Evolutionary conservation across 2,888 invertebrate genomes (phyloP).

Genomic region (Drosophila testacea): DNA sequence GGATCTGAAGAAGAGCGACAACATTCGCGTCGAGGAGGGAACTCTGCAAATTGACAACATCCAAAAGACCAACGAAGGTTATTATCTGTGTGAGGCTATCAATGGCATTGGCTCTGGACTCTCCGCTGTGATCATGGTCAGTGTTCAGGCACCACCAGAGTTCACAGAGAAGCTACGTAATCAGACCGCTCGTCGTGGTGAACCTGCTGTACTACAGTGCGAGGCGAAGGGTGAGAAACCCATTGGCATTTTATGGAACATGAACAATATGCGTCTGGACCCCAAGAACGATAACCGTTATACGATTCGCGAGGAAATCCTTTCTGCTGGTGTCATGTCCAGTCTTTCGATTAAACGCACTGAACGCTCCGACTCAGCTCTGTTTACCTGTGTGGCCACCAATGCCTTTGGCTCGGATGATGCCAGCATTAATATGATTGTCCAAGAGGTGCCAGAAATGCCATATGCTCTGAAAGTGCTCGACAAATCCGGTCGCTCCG

Average conservation of each 20-base stretch:
- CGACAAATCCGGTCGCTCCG: constrained; percentile 95
- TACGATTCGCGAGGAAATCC: constrained; percentile 93
- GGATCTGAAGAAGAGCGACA: constrained; percentile 95
- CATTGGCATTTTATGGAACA: constrained; percentile 97
- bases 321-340: constrained; percentile 94
- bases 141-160: constrained; percentile 97
- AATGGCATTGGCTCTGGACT: constrained; percentile 98
- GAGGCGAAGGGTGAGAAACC: constrained; percentile 98
- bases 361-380: constrained; percentile 94
- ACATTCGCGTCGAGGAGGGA: constrained; percentile 97
- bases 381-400: constrained; percentile 96
- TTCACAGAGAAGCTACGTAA: constrained; percentile 96
- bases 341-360: constrained; percentile 95
- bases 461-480: constrained; percentile 95
- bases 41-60: constrained; percentile 95
- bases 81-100: constrained; percentile 97
- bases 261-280: constrained; percentile 96
- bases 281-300: constrained; percentile 95
- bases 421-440: constrained; percentile 97
- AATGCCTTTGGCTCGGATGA: constrained; percentile 97
- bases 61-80: constrained; percentile 96
- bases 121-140: constrained; percentile 96
- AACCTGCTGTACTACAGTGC: constrained; percentile 95
- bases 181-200: constrained; percentile 95
- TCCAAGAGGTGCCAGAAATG: constrained; percentile 93